phyloP scores from a whole-genome alignment of 2,797 vertebrate genomes.

The Acipenser oxyrinchus region DNA sequence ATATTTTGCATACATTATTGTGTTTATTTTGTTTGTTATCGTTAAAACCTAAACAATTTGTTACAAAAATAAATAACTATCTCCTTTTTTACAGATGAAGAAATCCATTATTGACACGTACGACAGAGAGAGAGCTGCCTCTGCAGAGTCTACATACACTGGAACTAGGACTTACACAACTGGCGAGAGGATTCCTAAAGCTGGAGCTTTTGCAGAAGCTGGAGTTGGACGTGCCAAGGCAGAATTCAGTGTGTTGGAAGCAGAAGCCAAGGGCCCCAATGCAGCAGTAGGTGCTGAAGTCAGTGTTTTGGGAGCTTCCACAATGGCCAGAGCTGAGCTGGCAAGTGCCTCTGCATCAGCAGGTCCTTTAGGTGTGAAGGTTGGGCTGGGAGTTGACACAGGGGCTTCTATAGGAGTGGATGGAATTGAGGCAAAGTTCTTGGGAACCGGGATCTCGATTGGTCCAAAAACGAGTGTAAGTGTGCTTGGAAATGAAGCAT shows the following conservation, averaged over 20 bases:
- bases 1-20: too few relatives aligned
- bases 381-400: not conserved
- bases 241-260: constrained; percentile 3
- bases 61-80: too few relatives aligned
- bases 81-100: too few relatives aligned
- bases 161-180: not conserved
- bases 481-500: not conserved
- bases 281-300: not conserved
- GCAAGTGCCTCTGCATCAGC: not conserved
- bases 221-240: not conserved
- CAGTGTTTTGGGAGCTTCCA: not conserved
- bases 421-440: not conserved
- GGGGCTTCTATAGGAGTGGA: not conserved
- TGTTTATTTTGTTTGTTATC: too few relatives aligned
- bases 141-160: not conserved
- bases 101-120: not conserved
- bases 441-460: not conserved
- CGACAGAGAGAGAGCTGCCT: not conserved
- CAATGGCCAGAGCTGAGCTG: not conserved
- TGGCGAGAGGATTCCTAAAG: not conserved
- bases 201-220: not conserved
- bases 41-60: too few relatives aligned
- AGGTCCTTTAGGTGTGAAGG: not conserved
- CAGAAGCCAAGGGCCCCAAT: constrained; percentile 7
- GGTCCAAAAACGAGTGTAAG: not conserved